A percentile compares a stretch with the other conserved stretches of the same genome.
These are phyloP conservation scores for Pseudomugil tenellus DNA, from an alignment of 2,797 vertebrate species.

Conservation along the genomic window DNA sequence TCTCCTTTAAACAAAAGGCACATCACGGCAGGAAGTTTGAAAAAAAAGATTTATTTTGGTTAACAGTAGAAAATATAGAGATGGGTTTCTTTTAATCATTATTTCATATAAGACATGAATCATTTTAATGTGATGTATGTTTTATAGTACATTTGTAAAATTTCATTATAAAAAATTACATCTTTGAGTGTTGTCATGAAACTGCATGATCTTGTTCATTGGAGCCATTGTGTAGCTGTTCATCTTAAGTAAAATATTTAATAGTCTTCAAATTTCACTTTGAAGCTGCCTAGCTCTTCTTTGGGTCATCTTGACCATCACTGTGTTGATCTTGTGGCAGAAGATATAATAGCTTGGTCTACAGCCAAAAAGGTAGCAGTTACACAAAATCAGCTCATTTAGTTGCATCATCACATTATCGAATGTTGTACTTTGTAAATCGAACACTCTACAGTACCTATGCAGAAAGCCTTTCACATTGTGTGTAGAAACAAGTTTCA, in stretches of 20 bases:
- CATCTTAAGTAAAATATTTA: background rate
- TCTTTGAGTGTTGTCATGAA: too few species aligned
- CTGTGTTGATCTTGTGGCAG: background rate
- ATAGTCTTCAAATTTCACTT: background rate
- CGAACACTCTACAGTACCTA: too few species aligned
- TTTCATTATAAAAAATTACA: too few species aligned
- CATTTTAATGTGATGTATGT: background rate
- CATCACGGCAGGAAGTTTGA: constrained; percentile 31
- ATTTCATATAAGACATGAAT: background rate
- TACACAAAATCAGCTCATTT: background rate
- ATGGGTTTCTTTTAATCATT: constrained; percentile 11
- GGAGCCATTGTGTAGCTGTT: too few species aligned
- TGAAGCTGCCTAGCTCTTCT: background rate
- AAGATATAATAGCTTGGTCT: background rate
- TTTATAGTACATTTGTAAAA: background rate
- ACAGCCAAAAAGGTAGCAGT: background rate
- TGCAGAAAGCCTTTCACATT: too few species aligned
- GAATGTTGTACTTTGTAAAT: too few species aligned
- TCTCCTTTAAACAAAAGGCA: constrained; percentile 16
- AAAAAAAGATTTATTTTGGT: constrained; percentile 40
- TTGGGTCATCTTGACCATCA: background rate
- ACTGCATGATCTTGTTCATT: too few species aligned
- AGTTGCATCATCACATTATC: too few species aligned
- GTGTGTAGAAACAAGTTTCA: too few species aligned
- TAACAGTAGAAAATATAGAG: constrained; percentile 24